Evolutionary conservation across 1,140 invertebrate species (phyloP), one percentile per base, ranked within the genome.

Genomic region (Atopsyche davidsoni): DNA sequence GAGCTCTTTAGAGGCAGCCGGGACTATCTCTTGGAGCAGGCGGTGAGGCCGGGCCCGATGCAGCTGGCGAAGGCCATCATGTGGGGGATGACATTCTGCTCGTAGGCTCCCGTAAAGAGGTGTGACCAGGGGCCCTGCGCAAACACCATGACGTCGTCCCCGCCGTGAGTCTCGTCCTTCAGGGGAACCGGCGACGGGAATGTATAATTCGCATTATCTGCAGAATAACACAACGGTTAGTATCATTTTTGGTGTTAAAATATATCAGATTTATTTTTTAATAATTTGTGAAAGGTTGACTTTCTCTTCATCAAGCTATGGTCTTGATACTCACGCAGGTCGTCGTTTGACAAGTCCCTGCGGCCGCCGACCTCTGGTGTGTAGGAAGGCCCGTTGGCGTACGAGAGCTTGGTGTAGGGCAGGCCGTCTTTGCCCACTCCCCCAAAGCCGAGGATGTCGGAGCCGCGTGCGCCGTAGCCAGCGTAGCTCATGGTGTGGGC

Each of bases 301-400:
- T 28, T n/a, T 28, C n/a, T 28, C 25, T 9, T 28, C n/a, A 9
- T 28, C n/a, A 9, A n/a, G n/a, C 25, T 28, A 13, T 14, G 13
- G 18, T 42, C 10, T 28, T 38, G 11, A 40, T 54, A 51, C 55
- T 69, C 64, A 72, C 75, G 64, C 55, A 70, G 74, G 40, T 68
- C 53, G 11, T 71, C 67, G 3, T 55, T 52, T 3, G 66, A 66
- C 23, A 73, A 59, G n/a, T 68, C 57, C 25, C 76, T 59, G 16
- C 63, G 56, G n/a, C 53, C 60, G 18, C 64, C 49, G 10, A 58
- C 55, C 18, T 65, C 66, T n/a, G 59, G 49, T 3, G 68, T 65
- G 51, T 75, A 76, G 3, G 84, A 82, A 1, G 85, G 85, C 1
- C 87, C 87, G 68, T 87, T 88, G 7, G 82, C 80, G 61, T 89